phyloP scores from a whole-genome alignment of 2,797 vertebrate genomes.

The Coccyzus lansbergi region DNA sequence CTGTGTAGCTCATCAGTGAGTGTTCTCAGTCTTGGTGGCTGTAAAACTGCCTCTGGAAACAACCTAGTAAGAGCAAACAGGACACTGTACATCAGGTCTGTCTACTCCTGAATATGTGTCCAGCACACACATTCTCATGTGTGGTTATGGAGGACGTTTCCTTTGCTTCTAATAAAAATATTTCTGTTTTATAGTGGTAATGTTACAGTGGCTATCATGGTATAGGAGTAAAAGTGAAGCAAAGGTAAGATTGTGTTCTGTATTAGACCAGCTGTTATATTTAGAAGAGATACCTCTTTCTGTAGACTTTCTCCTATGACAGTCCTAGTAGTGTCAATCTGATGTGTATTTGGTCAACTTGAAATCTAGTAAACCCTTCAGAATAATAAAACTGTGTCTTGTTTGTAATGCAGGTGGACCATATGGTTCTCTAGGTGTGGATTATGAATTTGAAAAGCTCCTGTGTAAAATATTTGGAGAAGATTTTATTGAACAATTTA shows the following conservation, averaged over 20 bases:
- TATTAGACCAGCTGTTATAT: not conserved
- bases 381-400: not conserved
- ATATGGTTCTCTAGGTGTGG: slow-evolving; percentile 93
- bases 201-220: not conserved
- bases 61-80: not conserved
- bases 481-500: slow-evolving; percentile 98
- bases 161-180: not conserved
- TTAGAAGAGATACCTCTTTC: not conserved
- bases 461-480: slow-evolving; percentile 97
- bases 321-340: not conserved
- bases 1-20: not conserved
- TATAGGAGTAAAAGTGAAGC: not conserved
- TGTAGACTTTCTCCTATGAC: not conserved
- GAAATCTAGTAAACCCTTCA: not conserved
- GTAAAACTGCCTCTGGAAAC: not conserved
- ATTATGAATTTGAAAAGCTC: slow-evolving; percentile 98
- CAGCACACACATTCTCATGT: not conserved
- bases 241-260: not conserved
- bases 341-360: not conserved
- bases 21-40: not conserved
- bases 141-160: not conserved
- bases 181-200: not conserved
- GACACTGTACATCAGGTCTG: not conserved
- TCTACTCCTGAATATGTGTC: not conserved
- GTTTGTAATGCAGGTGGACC: slow-evolving; percentile 85